phyloP scores from a whole-genome alignment of 1,140 invertebrate species.

The Galendromus occidentalis region DNA sequence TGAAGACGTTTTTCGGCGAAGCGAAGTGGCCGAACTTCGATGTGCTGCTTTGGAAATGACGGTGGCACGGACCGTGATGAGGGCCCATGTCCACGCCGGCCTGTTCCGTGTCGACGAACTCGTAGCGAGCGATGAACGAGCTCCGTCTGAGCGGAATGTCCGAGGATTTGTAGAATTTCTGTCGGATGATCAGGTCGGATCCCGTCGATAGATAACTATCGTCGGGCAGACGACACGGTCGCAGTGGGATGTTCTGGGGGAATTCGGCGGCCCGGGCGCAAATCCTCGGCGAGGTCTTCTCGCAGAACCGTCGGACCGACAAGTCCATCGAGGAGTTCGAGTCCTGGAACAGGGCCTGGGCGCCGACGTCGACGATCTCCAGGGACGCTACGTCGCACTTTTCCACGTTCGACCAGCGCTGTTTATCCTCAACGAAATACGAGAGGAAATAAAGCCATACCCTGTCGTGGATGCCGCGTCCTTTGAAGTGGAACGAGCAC shows the following conservation, averaged over 20 bases:
- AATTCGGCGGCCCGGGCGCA: constrained; percentile 20
- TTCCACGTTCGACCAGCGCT: constrained; percentile 19
- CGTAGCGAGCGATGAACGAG: constrained; percentile 19
- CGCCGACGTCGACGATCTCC: constrained; percentile 18
- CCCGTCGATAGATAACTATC: constrained; percentile 21
- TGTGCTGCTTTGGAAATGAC: constrained; percentile 14
- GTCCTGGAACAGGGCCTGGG: constrained; percentile 12
- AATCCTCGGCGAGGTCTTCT: constrained; percentile 20
- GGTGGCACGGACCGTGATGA: constrained; percentile 18
- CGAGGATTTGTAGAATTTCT: constrained; percentile 16
- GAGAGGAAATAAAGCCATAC: constrained; percentile 61
- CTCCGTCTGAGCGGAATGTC: constrained; percentile 14
- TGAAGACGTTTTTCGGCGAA: constrained; percentile 20
- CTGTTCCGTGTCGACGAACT: constrained; percentile 19
- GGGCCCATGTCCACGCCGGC: constrained; percentile 8
- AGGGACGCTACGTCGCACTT: constrained; percentile 19
- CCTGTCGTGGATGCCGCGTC: constrained; percentile 43
- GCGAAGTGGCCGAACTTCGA: constrained; percentile 12
- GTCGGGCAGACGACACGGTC: constrained; percentile 20
- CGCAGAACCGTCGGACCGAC: constrained; percentile 18
- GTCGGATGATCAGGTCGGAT: constrained; percentile 17
- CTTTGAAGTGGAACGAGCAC: constrained; percentile 61
- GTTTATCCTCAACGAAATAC: constrained; percentile 20
- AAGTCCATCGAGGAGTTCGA: constrained; percentile 11
- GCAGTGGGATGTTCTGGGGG: constrained; percentile 17